These are phyloP conservation scores for Todiramphus chloris DNA, from an alignment of 2,113 vertebrate species.

Conservation along the genomic window DNA sequence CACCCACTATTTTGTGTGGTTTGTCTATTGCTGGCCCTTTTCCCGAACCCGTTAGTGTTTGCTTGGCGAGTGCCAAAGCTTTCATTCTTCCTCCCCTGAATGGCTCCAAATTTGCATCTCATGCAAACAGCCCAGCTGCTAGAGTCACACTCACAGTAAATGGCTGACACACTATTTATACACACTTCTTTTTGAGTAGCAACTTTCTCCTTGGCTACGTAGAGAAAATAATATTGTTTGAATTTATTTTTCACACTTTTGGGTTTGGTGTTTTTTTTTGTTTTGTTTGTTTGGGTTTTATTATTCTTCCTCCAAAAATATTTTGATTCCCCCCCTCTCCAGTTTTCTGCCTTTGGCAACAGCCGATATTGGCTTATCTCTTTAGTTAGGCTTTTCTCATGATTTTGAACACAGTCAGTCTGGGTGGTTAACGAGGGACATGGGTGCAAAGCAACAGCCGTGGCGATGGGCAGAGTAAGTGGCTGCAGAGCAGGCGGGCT, in stretches of 20 bases:
- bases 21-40: slow-evolving; percentile 70
- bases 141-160: slow-evolving; percentile 60
- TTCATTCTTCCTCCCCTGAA: slow-evolving; percentile 68
- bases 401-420: slow-evolving; percentile 7
- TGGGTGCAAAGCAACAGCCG: neutral
- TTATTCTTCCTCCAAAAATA: neutral
- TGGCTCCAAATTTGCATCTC: slow-evolving; percentile 73
- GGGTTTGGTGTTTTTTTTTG: too few species aligned
- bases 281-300: too few species aligned
- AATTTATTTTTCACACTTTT: slow-evolving; percentile 40
- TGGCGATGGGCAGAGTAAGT: neutral
- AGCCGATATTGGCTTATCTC: slow-evolving; percentile 15
- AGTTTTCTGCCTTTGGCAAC: neutral
- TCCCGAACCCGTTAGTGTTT: slow-evolving; percentile 67
- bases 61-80: slow-evolving; percentile 63
- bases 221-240: slow-evolving; percentile 22
- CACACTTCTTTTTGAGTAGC: slow-evolving; percentile 56
- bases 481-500: neutral
- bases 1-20: slow-evolving; percentile 59
- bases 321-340: neutral
- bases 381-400: neutral
- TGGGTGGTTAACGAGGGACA: neutral
- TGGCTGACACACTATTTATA: slow-evolving; percentile 71
- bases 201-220: slow-evolving; percentile 26
- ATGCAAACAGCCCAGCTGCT: slow-evolving; percentile 76